Percentiles rank a stretch among this genome's conserved stretches.
Evolutionary conservation across 2,113 vertebrate genomes (phyloP).

Genomic region (Rhea americana): DNA sequence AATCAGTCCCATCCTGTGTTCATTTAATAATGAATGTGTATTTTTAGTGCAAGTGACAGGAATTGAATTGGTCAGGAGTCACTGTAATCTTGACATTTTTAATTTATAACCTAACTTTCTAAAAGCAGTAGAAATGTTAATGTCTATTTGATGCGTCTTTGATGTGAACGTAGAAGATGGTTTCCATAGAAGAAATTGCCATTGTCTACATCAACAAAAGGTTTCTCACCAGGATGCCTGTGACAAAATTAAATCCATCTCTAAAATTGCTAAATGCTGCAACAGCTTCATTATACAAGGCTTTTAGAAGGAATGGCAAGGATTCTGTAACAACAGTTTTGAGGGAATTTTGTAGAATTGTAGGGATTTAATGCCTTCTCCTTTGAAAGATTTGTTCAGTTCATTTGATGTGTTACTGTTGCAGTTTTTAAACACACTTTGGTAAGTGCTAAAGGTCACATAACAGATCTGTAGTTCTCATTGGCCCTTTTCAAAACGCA

Average conservation of each 20-base stretch:
- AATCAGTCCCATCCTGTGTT: neutral
- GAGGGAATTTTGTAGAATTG: neutral
- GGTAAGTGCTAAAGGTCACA: neutral
- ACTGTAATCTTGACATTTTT: neutral
- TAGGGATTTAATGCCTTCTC: neutral
- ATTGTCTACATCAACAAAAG: conserved; percentile 7
- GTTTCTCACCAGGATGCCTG: neutral
- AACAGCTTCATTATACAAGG: neutral
- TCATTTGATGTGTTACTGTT: neutral
- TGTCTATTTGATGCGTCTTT: neutral
- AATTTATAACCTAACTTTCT: neutral
- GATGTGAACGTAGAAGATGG: conserved; percentile 1
- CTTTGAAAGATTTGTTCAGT: neutral
- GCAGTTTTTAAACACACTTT: neutral
- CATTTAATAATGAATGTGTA: neutral
- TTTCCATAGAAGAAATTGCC: conserved; percentile 1
- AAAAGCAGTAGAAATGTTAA: conserved; percentile 24
- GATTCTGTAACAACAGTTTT: neutral
- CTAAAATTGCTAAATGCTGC: neutral
- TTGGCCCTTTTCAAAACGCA: neutral
- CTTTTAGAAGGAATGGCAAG: neutral
- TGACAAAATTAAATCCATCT: conserved; percentile 27
- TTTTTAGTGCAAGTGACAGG: neutral
- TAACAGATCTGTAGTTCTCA: neutral
- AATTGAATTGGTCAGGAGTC: neutral